phyloP scores from a whole-genome alignment of 2,113 vertebrate species.

The Lagopus muta region DNA sequence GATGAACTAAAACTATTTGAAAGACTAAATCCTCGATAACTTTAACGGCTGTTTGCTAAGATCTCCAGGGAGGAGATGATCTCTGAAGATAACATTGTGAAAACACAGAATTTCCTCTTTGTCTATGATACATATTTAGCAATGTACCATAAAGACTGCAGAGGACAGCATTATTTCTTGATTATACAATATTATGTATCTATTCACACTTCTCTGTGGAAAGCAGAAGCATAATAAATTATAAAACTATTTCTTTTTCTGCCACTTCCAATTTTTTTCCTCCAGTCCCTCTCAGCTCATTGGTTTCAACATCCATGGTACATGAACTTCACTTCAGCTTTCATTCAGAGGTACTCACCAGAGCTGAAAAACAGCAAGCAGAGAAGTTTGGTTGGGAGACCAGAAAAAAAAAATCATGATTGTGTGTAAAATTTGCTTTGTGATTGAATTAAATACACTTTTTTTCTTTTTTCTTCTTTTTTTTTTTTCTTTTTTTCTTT shows the following conservation, averaged over 20 bases:
- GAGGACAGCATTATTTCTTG: constrained; percentile 33
- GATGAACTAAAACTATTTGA: not conserved
- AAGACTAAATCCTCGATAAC: not conserved
- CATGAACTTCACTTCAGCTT: not conserved
- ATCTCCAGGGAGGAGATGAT: not conserved
- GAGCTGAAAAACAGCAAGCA: not conserved
- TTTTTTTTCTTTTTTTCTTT: not conserved
- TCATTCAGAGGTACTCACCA: not conserved
- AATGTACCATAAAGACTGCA: constrained; percentile 13
- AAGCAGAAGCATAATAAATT: not conserved
- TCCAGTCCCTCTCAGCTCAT: not conserved
- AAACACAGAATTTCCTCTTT: constrained; percentile 4
- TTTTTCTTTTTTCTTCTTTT: no score
- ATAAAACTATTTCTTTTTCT: constrained; percentile 39
- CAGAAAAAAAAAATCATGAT: not conserved
- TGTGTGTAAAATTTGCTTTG: not conserved
- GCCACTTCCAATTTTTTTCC: not conserved
- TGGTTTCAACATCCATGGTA: not conserved
- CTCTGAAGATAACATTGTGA: constrained; percentile 19
- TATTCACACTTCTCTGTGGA: constrained; percentile 5
- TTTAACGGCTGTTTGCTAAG: not conserved
- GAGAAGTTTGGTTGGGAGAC: not conserved
- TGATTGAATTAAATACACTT: rapidly evolving
- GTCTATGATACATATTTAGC: constrained; percentile 27
- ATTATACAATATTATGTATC: constrained; percentile 27